Evolutionary conservation across 2,113 vertebrate species (phyloP).

Genomic region (Labeo catla): DNA sequence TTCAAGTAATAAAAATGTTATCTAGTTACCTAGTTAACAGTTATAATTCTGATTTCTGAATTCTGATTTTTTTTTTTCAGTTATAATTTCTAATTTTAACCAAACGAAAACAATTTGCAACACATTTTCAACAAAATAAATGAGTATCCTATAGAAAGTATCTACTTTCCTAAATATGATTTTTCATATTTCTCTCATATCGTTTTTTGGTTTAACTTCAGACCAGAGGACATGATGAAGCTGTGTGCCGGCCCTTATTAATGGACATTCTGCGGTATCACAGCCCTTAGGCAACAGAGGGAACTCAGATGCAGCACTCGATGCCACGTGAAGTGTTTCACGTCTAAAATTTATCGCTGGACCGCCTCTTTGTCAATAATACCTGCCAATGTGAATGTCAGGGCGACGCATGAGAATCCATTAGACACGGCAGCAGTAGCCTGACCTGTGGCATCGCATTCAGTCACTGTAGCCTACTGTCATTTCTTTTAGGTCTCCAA

Average conservation of each 20-base stretch:
- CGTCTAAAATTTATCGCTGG: slow-evolving; percentile 53
- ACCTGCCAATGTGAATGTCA: slow-evolving; percentile 56
- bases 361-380: slow-evolving; percentile 53
- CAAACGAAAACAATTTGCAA: background rate
- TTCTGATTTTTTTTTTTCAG: no score
- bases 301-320: slow-evolving; percentile 44
- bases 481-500: slow-evolving; percentile 38
- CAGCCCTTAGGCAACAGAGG: slow-evolving; percentile 50
- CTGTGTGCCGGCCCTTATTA: slow-evolving; percentile 39
- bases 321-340: slow-evolving; percentile 49
- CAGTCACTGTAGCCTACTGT: slow-evolving; percentile 38
- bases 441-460: slow-evolving; percentile 48
- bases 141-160: background rate
- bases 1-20: no score
- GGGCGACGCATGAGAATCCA: slow-evolving; percentile 37
- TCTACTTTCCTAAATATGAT: background rate
- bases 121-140: background rate
- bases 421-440: slow-evolving; percentile 35
- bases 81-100: no score
- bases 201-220: background rate
- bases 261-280: slow-evolving; percentile 38
- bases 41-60: no score
- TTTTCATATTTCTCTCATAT: slow-evolving; percentile 29
- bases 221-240: slow-evolving; percentile 34
- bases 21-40: no score